Percentiles rank a stretch among this genome's conserved stretches.
These are phyloP conservation scores for Potorous gilbertii DNA, from an alignment of 2,797 vertebrate species.

Conservation along the genomic window DNA sequence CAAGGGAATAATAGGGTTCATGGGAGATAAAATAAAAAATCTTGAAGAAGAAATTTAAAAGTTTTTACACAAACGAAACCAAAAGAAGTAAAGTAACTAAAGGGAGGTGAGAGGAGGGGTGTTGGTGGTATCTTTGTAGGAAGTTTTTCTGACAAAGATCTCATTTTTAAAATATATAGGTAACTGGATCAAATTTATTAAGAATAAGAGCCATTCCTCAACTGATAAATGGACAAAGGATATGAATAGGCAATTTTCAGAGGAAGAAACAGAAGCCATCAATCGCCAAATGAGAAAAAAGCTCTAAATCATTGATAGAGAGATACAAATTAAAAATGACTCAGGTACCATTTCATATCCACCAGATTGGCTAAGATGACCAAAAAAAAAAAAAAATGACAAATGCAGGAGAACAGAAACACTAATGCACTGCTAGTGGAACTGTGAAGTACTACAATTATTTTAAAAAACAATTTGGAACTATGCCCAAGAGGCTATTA, in stretches of 20 bases:
- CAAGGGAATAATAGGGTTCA: not conserved
- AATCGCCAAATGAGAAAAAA: not conserved
- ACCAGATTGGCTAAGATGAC: not conserved
- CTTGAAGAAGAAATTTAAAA: not conserved
- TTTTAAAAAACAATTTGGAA: not conserved
- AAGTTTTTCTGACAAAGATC: not conserved
- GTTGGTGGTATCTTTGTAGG: not conserved
- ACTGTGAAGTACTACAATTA: not conserved
- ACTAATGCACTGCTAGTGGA: not conserved
- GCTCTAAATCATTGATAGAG: not conserved
- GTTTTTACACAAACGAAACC: not conserved
- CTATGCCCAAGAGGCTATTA: not conserved
- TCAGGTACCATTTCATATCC: not conserved
- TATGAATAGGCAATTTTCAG: not conserved
- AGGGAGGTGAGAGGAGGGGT: not conserved
- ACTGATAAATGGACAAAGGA: not conserved
- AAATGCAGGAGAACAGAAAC: not conserved
- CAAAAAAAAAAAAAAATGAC: not conserved
- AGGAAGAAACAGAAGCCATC: not conserved
- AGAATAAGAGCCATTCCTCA: not conserved
- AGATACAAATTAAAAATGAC: not conserved
- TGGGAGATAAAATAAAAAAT: not conserved
- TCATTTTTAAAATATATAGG: not conserved
- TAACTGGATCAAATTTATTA: not conserved
- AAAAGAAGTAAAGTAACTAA: not conserved